Evolutionary conservation across 1,140 invertebrate species (phyloP).

Genomic region (Trichoplusia ni): DNA sequence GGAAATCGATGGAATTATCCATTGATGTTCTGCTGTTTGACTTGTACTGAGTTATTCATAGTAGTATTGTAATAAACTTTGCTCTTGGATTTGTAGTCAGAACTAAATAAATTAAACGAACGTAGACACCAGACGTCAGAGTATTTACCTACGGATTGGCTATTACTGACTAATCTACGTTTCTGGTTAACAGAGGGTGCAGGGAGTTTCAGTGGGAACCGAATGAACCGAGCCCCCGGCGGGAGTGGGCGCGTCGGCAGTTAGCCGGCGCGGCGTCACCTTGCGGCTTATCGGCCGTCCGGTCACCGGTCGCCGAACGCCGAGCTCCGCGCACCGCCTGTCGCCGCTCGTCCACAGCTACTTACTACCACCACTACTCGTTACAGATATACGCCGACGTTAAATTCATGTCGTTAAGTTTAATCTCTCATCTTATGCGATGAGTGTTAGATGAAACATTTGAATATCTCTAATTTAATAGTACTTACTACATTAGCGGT

Average conservation of each 20-base stretch:
- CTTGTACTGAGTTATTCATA: background rate
- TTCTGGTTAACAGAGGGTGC: constrained; percentile 36
- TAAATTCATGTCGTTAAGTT: constrained; percentile 23
- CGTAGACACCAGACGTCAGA: background rate
- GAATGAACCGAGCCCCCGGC: constrained; percentile 40
- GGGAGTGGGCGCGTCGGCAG: constrained; percentile 33
- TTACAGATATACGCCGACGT: constrained; percentile 19
- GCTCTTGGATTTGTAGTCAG: background rate
- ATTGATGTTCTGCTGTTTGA: constrained; percentile 18
- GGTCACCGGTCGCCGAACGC: constrained; percentile 35
- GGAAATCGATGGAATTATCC: constrained; percentile 36
- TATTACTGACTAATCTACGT: constrained; percentile 40
- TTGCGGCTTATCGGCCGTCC: constrained; percentile 55
- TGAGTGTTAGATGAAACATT: background rate
- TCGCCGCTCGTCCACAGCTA: background rate
- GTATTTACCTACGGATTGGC: constrained; percentile 18
- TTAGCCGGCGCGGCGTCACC: constrained; percentile 45
- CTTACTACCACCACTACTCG: constrained; percentile 6
- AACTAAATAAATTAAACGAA: background rate
- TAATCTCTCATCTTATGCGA: constrained; percentile 19
- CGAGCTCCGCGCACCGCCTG: background rate
- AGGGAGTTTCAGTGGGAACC: constrained; percentile 32
- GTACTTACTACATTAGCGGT: no score
- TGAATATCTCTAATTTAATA: background rate
- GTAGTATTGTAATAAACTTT: background rate